Percentiles rank a stretch among this genome's conserved stretches.
Conservation (phyloP, 2,113 vertebrate genomes). For the Nettapus auritus region DNA sequence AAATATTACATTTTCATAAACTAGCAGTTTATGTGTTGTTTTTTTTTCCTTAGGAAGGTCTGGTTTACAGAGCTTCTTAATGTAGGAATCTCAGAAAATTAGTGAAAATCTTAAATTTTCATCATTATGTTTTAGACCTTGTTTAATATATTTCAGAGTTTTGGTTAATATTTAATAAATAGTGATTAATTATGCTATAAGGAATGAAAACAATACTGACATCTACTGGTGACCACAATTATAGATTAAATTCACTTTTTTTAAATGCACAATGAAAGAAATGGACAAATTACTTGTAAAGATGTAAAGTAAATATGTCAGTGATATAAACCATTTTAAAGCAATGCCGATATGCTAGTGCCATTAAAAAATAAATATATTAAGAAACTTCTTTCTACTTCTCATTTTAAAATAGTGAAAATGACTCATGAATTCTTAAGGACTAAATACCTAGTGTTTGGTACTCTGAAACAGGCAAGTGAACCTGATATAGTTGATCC, state of each 20-base stretch:
- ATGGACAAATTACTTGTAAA: background rate
- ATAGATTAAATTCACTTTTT: background rate
- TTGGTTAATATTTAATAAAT: background rate
- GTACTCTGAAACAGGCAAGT: background rate
- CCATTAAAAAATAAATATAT: background rate
- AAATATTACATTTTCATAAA: background rate
- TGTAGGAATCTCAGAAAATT: background rate
- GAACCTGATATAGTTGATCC: background rate
- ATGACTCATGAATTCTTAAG: background rate
- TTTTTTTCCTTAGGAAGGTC: background rate
- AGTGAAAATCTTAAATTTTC: background rate
- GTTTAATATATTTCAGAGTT: background rate
- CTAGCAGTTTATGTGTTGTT: background rate
- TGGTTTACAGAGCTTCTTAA: background rate
- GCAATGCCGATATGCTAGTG: background rate
- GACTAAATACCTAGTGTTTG: background rate
- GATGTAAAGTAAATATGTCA: background rate
- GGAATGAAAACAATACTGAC: background rate
- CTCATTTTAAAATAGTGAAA: background rate
- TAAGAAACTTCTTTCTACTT: background rate
- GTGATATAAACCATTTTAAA: background rate
- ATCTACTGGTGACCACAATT: background rate
- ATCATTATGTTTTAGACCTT: background rate
- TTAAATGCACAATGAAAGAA: background rate
- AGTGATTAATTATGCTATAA: accelerated